Evolutionary conservation across 2,888 invertebrate genomes (phyloP).

Genomic region (Archaeoteleia sp.): DNA sequence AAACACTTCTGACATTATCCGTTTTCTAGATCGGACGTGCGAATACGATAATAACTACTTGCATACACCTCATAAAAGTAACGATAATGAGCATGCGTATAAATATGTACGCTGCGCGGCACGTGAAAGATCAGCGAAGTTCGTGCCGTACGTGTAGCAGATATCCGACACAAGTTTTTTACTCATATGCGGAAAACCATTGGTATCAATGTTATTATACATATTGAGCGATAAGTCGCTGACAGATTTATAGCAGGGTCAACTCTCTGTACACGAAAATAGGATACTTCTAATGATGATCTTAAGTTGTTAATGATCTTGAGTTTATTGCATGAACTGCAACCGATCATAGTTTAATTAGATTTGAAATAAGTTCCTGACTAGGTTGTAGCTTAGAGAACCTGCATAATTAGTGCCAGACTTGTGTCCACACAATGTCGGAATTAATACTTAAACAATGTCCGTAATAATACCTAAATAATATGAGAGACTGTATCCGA

Average conservation of each 20-base stretch:
- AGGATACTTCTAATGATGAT: constrained; percentile 46
- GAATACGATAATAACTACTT: constrained; percentile 51
- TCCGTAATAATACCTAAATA: too few relatives aligned
- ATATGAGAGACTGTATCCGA: too few relatives aligned
- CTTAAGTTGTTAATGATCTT: too few relatives aligned
- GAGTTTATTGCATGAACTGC: too few relatives aligned
- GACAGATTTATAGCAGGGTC: constrained; percentile 61
- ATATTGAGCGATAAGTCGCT: constrained; percentile 56
- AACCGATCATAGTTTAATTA: too few relatives aligned
- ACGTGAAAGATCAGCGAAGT: constrained; percentile 22
- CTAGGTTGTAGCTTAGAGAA: too few relatives aligned
- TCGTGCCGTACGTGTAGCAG: constrained; percentile 8
- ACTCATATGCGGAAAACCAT: constrained; percentile 17
- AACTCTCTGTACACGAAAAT: constrained; percentile 28
- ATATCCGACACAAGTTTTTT: constrained; percentile 13
- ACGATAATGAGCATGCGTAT: constrained; percentile 37
- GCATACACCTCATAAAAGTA: constrained; percentile 24
- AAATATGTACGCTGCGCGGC: constrained; percentile 17
- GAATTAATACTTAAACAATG: too few relatives aligned
- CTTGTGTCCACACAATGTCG: too few relatives aligned
- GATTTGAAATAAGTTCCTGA: too few relatives aligned
- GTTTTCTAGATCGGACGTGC: constrained; percentile 34
- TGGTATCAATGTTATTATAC: constrained; percentile 54
- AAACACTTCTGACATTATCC: constrained; percentile 37
- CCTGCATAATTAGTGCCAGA: too few relatives aligned